Base-by-base conservation (phyloP, 2,113 vertebrate species). In the Platichthys flesus region DNA sequence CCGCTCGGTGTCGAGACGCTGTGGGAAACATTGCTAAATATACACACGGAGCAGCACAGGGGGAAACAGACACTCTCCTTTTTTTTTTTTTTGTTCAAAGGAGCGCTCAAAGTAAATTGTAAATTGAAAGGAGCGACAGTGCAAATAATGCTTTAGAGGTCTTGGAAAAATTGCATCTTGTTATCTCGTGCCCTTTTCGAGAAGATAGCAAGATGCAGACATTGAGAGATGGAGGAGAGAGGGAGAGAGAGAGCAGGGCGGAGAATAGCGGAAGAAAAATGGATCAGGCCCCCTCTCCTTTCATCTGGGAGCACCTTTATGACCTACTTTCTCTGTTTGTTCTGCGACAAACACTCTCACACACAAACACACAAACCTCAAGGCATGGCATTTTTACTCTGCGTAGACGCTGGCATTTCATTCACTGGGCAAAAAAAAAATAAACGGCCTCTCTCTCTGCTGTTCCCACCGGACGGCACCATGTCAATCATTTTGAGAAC, bases 1-100 rank as follows among this genome's bases (percentile, higher is more conserved):
- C 76, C 66, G 76, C 61, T 88, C 74, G 54, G 83, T 83, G 82
- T 78, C 65, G 67, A 80, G 81, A 81, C 37, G 83, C 86, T 89
- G 82, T 88, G 89, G 87, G 92, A 93, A 91, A 88, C 84, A 76
- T 76, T 28, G 77, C 94, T 93, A 93, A 93, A 93, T 93, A 93
- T 94, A 94, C 86, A 87, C 82, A 82, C 55, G 26, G 79, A 91
- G 83, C 76, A 71, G 79, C 51, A 57, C 60, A 63, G 74, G 47
- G 47, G 66, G 68, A 90, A 85, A 79, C 84, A 88, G 67, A 89
- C 67, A 57, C 70, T 64, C 80, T 87, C 85, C 74, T 90, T 91
- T 51, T 51, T 18, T 49, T 49, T 49, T 20, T 18, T 51, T 47
- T 14, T 78, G 68, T 84, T 89, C 68, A 66, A 90, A 69, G 69